Evolutionary conservation across 2,113 vertebrate genomes (phyloP).

Genomic region (Pyrgilauda ruficollis): DNA sequence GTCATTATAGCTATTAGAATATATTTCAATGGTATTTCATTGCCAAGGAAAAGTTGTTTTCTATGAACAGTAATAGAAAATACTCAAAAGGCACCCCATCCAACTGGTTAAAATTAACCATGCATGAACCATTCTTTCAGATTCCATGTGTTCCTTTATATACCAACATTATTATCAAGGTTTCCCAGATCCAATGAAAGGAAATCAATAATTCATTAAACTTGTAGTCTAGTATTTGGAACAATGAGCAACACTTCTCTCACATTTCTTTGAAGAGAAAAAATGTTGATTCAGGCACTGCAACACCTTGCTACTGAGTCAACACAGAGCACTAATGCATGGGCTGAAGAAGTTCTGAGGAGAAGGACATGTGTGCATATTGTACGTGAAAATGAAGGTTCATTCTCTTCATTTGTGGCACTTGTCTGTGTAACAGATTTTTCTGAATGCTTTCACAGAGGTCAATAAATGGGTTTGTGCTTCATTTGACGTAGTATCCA

Average conservation of each 20-base stretch:
- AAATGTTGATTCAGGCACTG: neutral
- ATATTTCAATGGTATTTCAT: neutral
- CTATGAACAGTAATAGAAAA: neutral
- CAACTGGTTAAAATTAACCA: conserved; percentile 8
- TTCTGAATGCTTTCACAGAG: neutral
- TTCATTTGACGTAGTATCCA: neutral
- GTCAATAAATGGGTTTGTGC: neutral
- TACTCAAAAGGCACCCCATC: neutral
- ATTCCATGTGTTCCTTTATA: neutral
- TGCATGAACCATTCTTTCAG: neutral
- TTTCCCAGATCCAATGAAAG: neutral
- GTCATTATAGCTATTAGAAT: neutral
- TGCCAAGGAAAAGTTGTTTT: neutral
- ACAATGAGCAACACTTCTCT: neutral
- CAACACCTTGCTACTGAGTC: neutral
- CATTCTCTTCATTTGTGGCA: neutral
- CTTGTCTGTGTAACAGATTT: neutral
- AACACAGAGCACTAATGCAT: neutral
- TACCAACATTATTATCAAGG: neutral
- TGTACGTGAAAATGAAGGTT: neutral
- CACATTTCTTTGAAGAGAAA: neutral
- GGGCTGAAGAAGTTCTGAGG: neutral
- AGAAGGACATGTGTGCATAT: neutral
- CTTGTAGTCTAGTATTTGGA: neutral
- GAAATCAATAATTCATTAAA: neutral